These are phyloP conservation scores for Drosophila sp. DNA, from an alignment of 1,140 invertebrate species.

Conservation along the genomic window DNA sequence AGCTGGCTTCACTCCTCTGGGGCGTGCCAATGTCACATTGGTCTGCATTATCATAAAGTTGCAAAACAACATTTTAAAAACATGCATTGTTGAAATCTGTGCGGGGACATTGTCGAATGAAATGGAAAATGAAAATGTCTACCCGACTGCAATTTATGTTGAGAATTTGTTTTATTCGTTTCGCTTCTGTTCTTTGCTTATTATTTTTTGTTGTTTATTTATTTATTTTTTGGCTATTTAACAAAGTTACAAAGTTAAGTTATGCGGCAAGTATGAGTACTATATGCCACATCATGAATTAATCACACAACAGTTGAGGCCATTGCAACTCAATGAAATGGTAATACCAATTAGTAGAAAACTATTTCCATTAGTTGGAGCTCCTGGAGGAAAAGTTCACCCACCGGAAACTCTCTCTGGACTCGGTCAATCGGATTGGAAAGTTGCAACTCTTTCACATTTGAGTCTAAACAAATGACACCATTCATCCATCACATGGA, in stretches of 20 bases:
- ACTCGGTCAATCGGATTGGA: too few species aligned
- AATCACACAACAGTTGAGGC: too few species aligned
- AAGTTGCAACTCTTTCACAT: too few species aligned
- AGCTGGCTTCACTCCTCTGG: constrained; percentile 6
- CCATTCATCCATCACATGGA: too few species aligned
- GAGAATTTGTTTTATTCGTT: constrained; percentile 1
- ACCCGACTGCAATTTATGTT: constrained; percentile 9
- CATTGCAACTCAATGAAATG: too few species aligned
- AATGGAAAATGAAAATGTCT: constrained; percentile 9
- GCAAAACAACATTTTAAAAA: constrained; percentile 14
- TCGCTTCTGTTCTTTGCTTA: background rate
- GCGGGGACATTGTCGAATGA: constrained; percentile 7
- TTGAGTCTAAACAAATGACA: too few species aligned
- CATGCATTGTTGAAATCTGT: constrained; percentile 13
- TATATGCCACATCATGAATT: background rate
- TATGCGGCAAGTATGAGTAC: background rate
- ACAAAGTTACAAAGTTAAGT: background rate
- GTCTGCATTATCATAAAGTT: constrained; percentile 14
- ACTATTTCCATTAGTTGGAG: too few species aligned
- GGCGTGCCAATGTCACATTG: constrained; percentile 11
- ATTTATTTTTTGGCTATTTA: background rate
- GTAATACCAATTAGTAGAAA: too few species aligned
- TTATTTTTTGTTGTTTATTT: background rate
- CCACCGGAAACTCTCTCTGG: too few species aligned
- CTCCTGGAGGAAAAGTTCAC: too few species aligned